Evolutionary conservation across 2,113 vertebrate species (phyloP), one percentile per base, ranked within the genome.

Genomic region (Steatornis caripensis): DNA sequence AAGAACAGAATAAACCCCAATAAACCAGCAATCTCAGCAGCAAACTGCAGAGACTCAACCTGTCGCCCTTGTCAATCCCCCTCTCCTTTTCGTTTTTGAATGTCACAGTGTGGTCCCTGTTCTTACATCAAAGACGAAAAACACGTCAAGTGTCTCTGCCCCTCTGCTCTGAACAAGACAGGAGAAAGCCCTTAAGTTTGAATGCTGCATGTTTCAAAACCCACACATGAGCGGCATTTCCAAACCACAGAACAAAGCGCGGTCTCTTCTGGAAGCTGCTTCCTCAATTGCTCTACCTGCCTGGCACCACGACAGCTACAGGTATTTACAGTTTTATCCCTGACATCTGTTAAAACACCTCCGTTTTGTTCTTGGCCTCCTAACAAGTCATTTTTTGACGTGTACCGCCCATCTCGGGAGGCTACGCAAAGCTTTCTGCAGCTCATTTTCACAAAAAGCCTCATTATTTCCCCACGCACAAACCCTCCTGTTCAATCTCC

Each of bases 1-100:
- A 83, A 90, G 80, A 78, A 96, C 51, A 97, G 48, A 86, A 79
- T 24, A 68, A 37, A 84, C 5, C 8, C n/a, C 34, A 46, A 23
- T 68, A 36, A 93, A 78, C 1, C 9, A 65, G 20, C 15, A 3
- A 60, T 2, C 9, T 20, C 34, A 37, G 45, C 0, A 71, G 43
- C 30, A 57, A 70, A 64, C 20, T 23, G 12, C 24, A 65, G 23
- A 66, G 22, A 64, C 78, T 22, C 30, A 85, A 72, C 48, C 37
- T 15, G 15, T 10, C 32, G 43, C 17, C 22, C 34, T 32, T 48
- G 45, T 17, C 3, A 21, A 68, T 5, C 26, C 22, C 22, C 8
- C 19, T 12, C 5, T 10, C 8, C 4, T 27, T 7, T 34, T 32
- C 14, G 29, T 24, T 37, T 39, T 18, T 9, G 6, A 49, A 30